Evolutionary conservation across 1,140 invertebrate genomes (phyloP).

Genomic region (Drosophila nigromelanica): DNA sequence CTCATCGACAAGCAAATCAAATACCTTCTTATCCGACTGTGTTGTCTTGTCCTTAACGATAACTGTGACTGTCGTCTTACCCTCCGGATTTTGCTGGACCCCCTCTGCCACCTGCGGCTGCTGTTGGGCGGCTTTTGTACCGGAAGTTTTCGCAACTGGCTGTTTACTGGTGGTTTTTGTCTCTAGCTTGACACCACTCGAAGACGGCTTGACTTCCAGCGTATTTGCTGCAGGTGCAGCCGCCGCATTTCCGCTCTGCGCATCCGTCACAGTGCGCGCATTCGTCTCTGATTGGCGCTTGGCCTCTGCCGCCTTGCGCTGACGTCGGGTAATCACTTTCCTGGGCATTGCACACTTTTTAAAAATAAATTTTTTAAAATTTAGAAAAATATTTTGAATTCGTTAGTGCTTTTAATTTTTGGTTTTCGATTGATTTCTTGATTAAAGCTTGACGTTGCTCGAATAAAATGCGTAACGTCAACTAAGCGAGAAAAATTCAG

Average conservation of each 20-base stretch:
- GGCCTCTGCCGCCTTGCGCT: conserved; percentile 52
- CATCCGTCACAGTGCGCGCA: neutral
- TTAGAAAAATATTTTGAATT: neutral
- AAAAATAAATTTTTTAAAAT: conserved; percentile 9
- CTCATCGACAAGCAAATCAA: neutral
- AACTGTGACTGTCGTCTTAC: neutral
- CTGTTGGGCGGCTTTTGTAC: neutral
- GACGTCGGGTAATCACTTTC: conserved; percentile 60
- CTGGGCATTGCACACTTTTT: conserved; percentile 45
- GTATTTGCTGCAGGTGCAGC: neutral
- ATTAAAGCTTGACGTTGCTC: too few species aligned
- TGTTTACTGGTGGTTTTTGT: neutral
- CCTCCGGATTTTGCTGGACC: neutral
- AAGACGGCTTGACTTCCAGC: neutral
- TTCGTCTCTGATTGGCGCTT: conserved; percentile 5
- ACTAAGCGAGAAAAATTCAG: too few species aligned
- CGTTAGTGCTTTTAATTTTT: neutral
- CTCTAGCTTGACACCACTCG: neutral
- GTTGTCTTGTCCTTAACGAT: conserved; percentile 12
- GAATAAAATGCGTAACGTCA: too few species aligned
- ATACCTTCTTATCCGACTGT: neutral
- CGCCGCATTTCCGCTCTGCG: neutral
- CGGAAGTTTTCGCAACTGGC: neutral
- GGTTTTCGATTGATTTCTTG: neutral
- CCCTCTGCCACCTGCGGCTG: neutral